Evolutionary conservation across 2,888 invertebrate genomes (phyloP).

Genomic region (Trichopria drosophilae): DNA sequence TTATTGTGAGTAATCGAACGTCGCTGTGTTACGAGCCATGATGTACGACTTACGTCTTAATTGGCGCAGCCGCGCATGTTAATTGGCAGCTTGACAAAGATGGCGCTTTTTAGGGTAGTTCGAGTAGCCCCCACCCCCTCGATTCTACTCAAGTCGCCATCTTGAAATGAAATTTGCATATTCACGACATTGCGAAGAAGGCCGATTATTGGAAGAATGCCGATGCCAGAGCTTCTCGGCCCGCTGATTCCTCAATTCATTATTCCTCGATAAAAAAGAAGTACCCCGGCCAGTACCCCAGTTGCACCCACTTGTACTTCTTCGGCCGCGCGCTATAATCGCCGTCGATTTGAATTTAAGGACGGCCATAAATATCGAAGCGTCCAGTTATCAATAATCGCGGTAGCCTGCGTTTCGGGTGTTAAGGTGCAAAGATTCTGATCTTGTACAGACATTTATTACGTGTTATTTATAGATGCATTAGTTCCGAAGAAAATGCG

Average conservation of each 20-base stretch:
- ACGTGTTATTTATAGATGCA: too few relatives aligned
- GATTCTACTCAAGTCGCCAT: too few relatives aligned
- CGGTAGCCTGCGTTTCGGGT: too few relatives aligned
- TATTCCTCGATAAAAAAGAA: slow-evolving; percentile 18
- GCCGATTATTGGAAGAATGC: slow-evolving; percentile 14
- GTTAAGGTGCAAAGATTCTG: too few relatives aligned
- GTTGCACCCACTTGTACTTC: too few relatives aligned
- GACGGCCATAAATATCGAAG: slow-evolving; percentile 14
- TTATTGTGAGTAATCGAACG: slow-evolving; percentile 18
- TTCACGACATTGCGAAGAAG: slow-evolving; percentile 12
- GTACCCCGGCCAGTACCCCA: too few relatives aligned
- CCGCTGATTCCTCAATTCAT: slow-evolving; percentile 14
- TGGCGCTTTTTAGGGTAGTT: not conserved
- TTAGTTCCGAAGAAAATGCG: too few relatives aligned
- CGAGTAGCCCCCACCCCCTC: too few relatives aligned
- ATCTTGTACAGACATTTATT: too few relatives aligned
- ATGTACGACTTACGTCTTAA: slow-evolving; percentile 18
- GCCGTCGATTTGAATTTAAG: slow-evolving; percentile 29
- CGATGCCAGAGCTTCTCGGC: not conserved
- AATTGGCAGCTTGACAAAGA: slow-evolving; percentile 14
- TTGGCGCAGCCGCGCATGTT: slow-evolving; percentile 19
- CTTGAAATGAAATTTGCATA: slow-evolving; percentile 28
- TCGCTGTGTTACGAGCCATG: too few relatives aligned
- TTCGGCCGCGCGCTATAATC: too few relatives aligned
- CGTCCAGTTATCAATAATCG: too few relatives aligned